These are phyloP conservation scores for Chiroxiphia lanceolata DNA, from an alignment of 2,797 vertebrate genomes.

Conservation along the genomic window DNA sequence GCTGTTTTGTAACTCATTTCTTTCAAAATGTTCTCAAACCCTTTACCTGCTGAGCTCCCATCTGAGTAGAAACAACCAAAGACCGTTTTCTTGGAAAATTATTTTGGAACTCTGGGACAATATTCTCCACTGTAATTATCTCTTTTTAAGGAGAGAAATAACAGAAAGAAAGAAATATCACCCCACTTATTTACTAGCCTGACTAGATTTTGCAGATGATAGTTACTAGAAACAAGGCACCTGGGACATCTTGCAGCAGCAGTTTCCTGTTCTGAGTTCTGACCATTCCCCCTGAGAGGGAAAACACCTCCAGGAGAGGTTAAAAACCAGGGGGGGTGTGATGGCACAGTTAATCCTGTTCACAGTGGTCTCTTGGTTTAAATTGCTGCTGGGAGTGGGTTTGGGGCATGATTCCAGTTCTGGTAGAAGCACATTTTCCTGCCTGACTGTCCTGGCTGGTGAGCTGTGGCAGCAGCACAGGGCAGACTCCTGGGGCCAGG, in stretches of 20 bases:
- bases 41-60: slow-evolving; percentile 37
- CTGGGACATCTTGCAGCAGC: not conserved
- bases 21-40: slow-evolving; percentile 55
- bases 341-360: not conserved
- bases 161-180: not conserved
- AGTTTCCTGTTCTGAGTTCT: not conserved
- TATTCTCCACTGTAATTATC: not conserved
- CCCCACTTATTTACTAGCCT: not conserved
- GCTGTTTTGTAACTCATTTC: slow-evolving; percentile 54
- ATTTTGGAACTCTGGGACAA: not conserved
- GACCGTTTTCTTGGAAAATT: not conserved
- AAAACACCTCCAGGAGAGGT: not conserved
- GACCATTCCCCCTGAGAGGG: not conserved
- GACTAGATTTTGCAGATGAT: not conserved
- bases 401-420: not conserved
- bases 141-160: not conserved
- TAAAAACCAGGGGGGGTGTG: not conserved
- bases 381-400: not conserved
- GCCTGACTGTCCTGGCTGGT: not conserved
- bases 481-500: not conserved
- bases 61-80: not conserved
- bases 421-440: not conserved
- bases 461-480: not conserved
- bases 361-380: not conserved
- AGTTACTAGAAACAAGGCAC: not conserved